Conservation (phyloP, 2,888 invertebrate species). For the Ornithoptera priamus region DNA sequence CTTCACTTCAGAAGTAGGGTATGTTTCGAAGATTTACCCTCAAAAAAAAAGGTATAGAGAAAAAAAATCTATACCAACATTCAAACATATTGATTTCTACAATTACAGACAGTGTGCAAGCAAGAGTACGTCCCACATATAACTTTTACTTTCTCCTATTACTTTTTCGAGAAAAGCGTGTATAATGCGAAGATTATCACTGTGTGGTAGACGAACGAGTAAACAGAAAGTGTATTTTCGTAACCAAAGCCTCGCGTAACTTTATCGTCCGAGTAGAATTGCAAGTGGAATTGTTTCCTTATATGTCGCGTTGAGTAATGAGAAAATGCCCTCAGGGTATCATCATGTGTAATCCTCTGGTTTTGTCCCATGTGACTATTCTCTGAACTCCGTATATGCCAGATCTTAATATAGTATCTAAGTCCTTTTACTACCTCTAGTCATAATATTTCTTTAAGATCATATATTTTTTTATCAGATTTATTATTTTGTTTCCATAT, state of each 20-base stretch:
- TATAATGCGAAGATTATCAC: constrained; percentile 12
- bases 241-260: not conserved
- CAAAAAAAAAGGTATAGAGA: no score
- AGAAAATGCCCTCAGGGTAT: not conserved
- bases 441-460: no score
- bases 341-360: not conserved
- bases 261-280: not conserved
- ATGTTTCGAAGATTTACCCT: no score
- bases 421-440: no score
- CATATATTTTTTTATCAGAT: no score
- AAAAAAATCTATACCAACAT: no score
- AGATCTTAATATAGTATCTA: not conserved
- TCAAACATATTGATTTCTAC: not conserved
- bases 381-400: not conserved
- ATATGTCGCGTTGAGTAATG: not conserved
- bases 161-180: constrained; percentile 27
- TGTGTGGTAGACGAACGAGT: not conserved
- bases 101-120: not conserved
- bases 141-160: constrained; percentile 25
- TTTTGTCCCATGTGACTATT: not conserved
- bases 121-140: constrained; percentile 8
- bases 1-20: no score
- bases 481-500: no score
- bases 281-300: not conserved
- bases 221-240: constrained; percentile 2